A percentile compares a stretch with the other conserved stretches of the same genome.
These are phyloP conservation scores for Melanerpes aurifrons DNA, from an alignment of 2,113 vertebrate genomes.

Conservation along the genomic window DNA sequence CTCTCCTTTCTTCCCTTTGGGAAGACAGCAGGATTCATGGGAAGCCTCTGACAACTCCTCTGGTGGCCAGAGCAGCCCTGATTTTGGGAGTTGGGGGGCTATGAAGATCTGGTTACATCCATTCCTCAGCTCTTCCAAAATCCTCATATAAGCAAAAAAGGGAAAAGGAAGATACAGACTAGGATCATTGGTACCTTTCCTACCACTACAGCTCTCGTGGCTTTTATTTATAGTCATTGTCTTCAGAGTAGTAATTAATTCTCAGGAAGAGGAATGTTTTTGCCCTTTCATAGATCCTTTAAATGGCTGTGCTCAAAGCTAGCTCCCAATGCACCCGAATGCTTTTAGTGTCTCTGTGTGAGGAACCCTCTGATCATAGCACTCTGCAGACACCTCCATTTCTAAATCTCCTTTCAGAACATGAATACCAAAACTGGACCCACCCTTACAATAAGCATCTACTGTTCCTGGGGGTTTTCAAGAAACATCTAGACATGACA, in stretches of 20 bases:
- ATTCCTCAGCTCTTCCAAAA: background rate
- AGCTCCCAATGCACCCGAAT: background rate
- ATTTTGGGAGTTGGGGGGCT: background rate
- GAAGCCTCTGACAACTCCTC: too few species aligned
- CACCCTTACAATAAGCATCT: background rate
- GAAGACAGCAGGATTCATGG: too few species aligned
- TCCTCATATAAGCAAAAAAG: background rate
- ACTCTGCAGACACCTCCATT: background rate
- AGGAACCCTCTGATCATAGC: background rate
- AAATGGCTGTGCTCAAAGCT: background rate
- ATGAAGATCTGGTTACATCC: background rate
- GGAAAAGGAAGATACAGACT: accelerated
- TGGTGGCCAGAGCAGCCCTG: too few species aligned
- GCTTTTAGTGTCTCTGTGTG: background rate
- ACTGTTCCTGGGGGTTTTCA: too few species aligned
- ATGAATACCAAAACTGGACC: background rate
- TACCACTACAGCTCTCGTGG: background rate
- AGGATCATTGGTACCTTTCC: background rate
- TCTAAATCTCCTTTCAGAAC: background rate
- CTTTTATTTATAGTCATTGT: background rate
- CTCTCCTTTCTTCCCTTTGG: too few species aligned
- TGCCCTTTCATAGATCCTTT: conserved; percentile 35
- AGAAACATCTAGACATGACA: too few species aligned
- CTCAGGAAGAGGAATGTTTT: conserved; percentile 47
- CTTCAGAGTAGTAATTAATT: background rate